phyloP scores from a whole-genome alignment of 2,797 vertebrate genomes.

The Pelodytes ibericus region DNA sequence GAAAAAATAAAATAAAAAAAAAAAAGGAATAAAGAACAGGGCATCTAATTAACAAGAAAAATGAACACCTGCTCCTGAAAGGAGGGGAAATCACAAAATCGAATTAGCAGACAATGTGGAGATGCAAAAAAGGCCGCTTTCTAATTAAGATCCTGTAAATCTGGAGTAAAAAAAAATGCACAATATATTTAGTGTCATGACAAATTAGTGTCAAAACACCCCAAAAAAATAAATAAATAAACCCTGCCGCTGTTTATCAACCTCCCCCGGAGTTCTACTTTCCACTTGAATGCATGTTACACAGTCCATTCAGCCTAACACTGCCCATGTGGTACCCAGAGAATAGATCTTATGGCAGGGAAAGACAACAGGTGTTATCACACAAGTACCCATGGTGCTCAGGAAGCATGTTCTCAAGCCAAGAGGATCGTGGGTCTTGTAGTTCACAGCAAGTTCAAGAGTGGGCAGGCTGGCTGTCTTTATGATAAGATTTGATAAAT shows the following conservation, averaged over 20 bases:
- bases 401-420: no score
- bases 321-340: no score
- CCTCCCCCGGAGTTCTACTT: not conserved
- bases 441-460: no score
- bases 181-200: slow-evolving; percentile 41
- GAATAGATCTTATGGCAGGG: no score
- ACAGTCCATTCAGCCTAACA: no score
- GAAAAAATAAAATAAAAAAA: slow-evolving; percentile 2
- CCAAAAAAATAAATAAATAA: slow-evolving; percentile 4
- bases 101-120: slow-evolving; percentile 43
- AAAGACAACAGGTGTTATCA: no score
- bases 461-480: no score
- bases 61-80: slow-evolving; percentile 46
- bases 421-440: no score
- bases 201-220: slow-evolving; percentile 42
- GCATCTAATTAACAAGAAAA: slow-evolving; percentile 49
- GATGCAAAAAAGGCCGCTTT: slow-evolving; percentile 32
- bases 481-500: no score
- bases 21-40: slow-evolving; percentile 10
- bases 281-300: no score
- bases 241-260: slow-evolving; percentile 26
- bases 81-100: slow-evolving; percentile 31
- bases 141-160: slow-evolving; percentile 45
- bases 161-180: slow-evolving; percentile 27
- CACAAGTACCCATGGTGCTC: no score